Evolutionary conservation across 2,888 invertebrate genomes (phyloP).

Genomic region (Oligia fasciuncula): DNA sequence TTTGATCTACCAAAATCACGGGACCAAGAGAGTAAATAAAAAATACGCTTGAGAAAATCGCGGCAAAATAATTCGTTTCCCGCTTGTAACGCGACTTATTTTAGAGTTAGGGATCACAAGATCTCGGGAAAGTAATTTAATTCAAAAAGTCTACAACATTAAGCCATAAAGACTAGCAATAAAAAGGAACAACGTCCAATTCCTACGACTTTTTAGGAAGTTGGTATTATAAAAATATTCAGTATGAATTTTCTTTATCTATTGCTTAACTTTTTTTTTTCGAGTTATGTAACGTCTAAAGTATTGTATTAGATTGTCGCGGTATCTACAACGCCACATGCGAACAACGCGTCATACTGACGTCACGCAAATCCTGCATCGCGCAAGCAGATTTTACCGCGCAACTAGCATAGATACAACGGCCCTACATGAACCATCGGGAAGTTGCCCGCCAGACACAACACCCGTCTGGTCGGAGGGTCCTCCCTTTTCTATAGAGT

Average conservation of each 20-base stretch:
- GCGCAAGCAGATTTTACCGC: too few species aligned
- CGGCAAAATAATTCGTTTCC: constrained; percentile 40
- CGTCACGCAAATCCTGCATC: too few species aligned
- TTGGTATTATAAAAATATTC: constrained; percentile 23
- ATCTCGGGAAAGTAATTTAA: constrained; percentile 58
- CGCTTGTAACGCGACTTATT: constrained; percentile 36
- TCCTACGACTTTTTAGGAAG: constrained; percentile 45
- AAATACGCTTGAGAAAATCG: constrained; percentile 25
- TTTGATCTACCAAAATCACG: constrained; percentile 9
- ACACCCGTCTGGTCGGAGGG: too few species aligned
- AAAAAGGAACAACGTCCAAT: constrained; percentile 55
- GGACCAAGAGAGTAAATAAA: constrained; percentile 17
- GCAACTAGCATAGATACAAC: too few species aligned
- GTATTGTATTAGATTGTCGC: background rate
- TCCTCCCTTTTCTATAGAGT: too few species aligned
- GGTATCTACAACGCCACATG: too few species aligned
- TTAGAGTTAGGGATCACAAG: constrained; percentile 56
- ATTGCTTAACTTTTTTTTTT: background rate
- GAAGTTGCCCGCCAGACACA: too few species aligned
- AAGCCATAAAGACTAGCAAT: constrained; percentile 56
- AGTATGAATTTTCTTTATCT: constrained; percentile 21
- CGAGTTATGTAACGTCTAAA: background rate
- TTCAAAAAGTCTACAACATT: constrained; percentile 58
- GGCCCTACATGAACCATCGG: too few species aligned
- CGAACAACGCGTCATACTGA: too few species aligned